These are phyloP conservation scores for Druon quercuslanigerum DNA, from an alignment of 1,140 invertebrate genomes.

Conservation along the genomic window DNA sequence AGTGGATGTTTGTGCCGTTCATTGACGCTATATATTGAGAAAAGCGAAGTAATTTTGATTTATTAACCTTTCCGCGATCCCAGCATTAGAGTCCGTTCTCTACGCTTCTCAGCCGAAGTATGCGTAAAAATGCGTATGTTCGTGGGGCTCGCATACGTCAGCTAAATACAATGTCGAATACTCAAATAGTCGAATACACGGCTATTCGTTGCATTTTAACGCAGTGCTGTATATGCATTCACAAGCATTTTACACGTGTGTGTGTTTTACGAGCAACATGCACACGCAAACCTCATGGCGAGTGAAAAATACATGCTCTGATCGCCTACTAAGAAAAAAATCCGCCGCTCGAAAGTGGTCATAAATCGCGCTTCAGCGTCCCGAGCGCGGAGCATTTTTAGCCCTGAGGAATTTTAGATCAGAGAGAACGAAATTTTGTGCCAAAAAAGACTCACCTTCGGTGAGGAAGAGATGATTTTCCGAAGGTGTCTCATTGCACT, in stretches of 20 bases:
- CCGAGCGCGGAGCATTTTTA: neutral
- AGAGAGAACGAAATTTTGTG: neutral
- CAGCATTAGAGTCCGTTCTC: neutral
- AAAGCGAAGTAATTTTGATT: slow-evolving; percentile 15
- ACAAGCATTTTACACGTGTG: slow-evolving; percentile 13
- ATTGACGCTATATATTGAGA: slow-evolving; percentile 15
- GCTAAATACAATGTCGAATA: slow-evolving; percentile 11
- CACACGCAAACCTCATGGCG: slow-evolving; percentile 23
- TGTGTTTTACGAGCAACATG: slow-evolving; percentile 24
- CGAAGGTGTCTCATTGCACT: slow-evolving; percentile 50
- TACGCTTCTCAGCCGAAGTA: neutral
- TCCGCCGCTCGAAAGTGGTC: neutral
- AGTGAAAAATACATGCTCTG: slow-evolving; percentile 31
- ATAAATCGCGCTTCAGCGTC: neutral
- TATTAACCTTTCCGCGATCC: slow-evolving; percentile 1
- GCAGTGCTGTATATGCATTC: slow-evolving; percentile 24
- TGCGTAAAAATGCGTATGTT: slow-evolving; percentile 25
- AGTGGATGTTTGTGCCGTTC: neutral
- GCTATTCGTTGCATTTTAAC: slow-evolving; percentile 15
- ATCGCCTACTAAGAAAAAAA: slow-evolving; percentile 26
- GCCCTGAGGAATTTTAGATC: neutral
- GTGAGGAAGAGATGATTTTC: slow-evolving; percentile 35
- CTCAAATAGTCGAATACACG: slow-evolving; percentile 20
- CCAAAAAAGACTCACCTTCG: slow-evolving; percentile 46
- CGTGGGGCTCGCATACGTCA: slow-evolving; percentile 2